These are phyloP conservation scores for Troides aeacus DNA, from an alignment of 2,888 invertebrate genomes.

Conservation along the genomic window DNA sequence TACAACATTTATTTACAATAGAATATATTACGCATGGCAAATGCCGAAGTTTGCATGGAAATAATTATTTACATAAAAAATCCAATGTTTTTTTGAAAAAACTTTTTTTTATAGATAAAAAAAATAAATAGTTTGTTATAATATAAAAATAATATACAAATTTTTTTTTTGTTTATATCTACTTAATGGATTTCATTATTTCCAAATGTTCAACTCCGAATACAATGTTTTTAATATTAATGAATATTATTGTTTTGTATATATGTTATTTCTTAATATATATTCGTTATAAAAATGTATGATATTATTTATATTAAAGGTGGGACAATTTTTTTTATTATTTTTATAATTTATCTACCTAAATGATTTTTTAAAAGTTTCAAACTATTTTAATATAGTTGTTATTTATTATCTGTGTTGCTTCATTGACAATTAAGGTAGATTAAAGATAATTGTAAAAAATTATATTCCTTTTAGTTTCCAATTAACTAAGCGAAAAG, in stretches of 20 bases:
- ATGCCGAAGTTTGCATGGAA: slow-evolving; percentile 11
- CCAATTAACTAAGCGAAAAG: neutral
- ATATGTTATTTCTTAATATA: neutral
- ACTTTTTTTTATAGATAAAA: slow-evolving; percentile 23
- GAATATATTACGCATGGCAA: slow-evolving; percentile 17
- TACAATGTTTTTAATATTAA: neutral
- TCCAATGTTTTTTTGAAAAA: slow-evolving; percentile 1
- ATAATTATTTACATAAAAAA: slow-evolving; percentile 26
- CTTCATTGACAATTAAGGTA: no score
- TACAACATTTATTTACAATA: slow-evolving; percentile 28
- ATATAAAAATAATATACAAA: neutral
- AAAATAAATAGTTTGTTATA: slow-evolving; percentile 23
- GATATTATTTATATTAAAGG: slow-evolving; percentile 16
- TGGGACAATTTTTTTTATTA: slow-evolving; percentile 22
- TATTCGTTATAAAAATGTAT: slow-evolving; percentile 11
- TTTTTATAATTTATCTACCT: slow-evolving; percentile 22
- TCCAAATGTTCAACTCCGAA: slow-evolving; percentile 7
- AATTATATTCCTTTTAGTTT: no score
- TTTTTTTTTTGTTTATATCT: slow-evolving; percentile 21
- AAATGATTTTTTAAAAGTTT: slow-evolving; percentile 10
- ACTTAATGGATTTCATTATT: slow-evolving; percentile 11
- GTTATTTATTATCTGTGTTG: no score
- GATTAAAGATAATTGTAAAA: no score
- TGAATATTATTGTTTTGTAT: neutral
- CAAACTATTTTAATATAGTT: neutral